Evolutionary conservation across 2,888 invertebrate genomes (phyloP).

Genomic region (Pegoplata infirma): DNA sequence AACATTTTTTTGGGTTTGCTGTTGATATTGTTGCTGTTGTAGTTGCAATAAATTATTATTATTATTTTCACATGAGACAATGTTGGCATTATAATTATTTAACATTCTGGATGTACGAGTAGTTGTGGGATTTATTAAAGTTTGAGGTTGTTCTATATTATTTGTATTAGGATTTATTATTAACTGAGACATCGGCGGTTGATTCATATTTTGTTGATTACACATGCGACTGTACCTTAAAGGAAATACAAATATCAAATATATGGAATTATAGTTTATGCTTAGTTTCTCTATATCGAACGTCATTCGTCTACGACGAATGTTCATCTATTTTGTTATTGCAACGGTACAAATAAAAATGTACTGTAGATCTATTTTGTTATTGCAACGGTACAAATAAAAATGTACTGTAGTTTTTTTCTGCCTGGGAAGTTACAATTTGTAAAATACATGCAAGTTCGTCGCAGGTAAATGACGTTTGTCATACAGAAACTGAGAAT

Average conservation of each 20-base stretch:
- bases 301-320: too few species aligned
- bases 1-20: constrained; percentile 28
- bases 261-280: too few species aligned
- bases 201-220: constrained; percentile 33
- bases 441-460: too few species aligned
- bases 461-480: too few species aligned
- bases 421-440: too few species aligned
- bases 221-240: constrained; percentile 59
- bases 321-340: too few species aligned
- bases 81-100: constrained; percentile 61
- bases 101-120: constrained; percentile 24
- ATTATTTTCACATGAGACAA: constrained; percentile 37
- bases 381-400: too few species aligned
- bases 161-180: constrained; percentile 7
- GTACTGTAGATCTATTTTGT: too few species aligned
- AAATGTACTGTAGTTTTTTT: too few species aligned
- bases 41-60: constrained; percentile 50
- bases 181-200: background rate
- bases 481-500: too few species aligned
- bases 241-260: too few species aligned
- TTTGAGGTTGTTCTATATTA: background rate
- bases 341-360: too few species aligned
- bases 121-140: constrained; percentile 26
- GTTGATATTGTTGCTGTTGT: constrained; percentile 25
- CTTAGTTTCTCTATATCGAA: background rate